phyloP scores from a whole-genome alignment of 2,113 vertebrate species.

The Prunella fulvescens region DNA sequence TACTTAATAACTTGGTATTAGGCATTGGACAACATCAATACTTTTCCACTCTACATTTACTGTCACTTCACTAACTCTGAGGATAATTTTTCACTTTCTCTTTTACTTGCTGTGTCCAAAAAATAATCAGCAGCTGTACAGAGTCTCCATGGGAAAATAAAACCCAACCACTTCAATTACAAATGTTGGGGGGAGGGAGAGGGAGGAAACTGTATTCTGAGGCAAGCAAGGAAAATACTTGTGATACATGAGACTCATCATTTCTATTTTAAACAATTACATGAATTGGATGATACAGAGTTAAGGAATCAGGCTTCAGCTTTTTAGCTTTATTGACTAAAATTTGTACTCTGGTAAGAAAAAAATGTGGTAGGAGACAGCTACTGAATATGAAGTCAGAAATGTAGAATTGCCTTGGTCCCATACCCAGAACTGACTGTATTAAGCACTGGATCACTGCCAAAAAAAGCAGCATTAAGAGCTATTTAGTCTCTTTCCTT shows the following conservation, averaged over 20 bases:
- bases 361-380: background rate
- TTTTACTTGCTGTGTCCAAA: background rate
- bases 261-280: background rate
- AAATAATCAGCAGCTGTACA: slow-evolving; percentile 26
- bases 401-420: background rate
- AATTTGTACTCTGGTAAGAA: background rate
- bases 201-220: background rate
- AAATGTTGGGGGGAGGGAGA: background rate
- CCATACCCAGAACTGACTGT: background rate
- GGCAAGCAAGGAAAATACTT: background rate
- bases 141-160: background rate
- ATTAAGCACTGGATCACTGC: background rate
- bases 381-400: background rate
- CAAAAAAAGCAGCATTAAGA: slow-evolving; percentile 4
- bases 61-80: background rate
- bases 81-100: background rate
- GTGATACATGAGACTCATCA: background rate
- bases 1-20: background rate
- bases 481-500: background rate
- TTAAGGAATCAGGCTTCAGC: background rate
- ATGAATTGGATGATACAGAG: background rate
- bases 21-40: background rate
- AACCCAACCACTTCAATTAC: background rate
- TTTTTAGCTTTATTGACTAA: background rate
- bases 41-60: background rate